Percentiles rank a stretch among this genome's conserved stretches.
phyloP scores from a whole-genome alignment of 1,140 invertebrate genomes.

The Druon quercuslanigerum region DNA sequence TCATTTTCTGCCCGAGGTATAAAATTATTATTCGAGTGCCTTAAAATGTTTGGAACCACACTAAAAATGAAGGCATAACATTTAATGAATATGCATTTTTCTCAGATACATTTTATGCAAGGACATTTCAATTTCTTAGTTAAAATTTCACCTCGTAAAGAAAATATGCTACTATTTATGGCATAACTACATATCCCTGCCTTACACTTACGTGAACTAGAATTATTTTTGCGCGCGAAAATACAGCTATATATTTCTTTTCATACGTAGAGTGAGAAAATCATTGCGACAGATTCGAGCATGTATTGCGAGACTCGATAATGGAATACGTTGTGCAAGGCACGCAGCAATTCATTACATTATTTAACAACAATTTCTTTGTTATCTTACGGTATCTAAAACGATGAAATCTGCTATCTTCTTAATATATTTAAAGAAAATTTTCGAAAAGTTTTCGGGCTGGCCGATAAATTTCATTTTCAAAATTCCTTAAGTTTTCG shows the following conservation, averaged over 20 bases:
- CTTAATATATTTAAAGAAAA: slow-evolving; percentile 17
- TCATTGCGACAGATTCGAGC: slow-evolving; percentile 14
- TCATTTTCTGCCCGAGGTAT: not conserved
- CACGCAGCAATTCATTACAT: slow-evolving; percentile 9
- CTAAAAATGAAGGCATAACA: not conserved
- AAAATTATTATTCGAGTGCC: not conserved
- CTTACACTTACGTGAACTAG: slow-evolving; percentile 7
- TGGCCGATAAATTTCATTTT: too few species aligned
- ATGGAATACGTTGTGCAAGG: slow-evolving; percentile 24
- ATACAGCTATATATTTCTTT: slow-evolving; percentile 14
- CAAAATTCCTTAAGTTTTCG: too few species aligned
- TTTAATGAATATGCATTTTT: not conserved
- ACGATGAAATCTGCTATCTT: slow-evolving; percentile 19
- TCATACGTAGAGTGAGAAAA: slow-evolving; percentile 16
- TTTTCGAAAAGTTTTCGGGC: not conserved
- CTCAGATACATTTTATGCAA: not conserved
- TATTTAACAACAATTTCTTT: slow-evolving; percentile 19
- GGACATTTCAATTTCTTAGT: slow-evolving; percentile 5
- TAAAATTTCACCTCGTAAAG: not conserved
- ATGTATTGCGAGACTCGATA: slow-evolving; percentile 8
- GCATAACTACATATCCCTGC: not conserved
- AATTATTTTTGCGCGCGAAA: slow-evolving; percentile 17
- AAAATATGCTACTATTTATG: not conserved
- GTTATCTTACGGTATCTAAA: not conserved
- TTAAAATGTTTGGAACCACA: not conserved